These are phyloP conservation scores for Sphaerophoria taeniata DNA, from an alignment of 2,888 invertebrate genomes.

Conservation along the genomic window DNA sequence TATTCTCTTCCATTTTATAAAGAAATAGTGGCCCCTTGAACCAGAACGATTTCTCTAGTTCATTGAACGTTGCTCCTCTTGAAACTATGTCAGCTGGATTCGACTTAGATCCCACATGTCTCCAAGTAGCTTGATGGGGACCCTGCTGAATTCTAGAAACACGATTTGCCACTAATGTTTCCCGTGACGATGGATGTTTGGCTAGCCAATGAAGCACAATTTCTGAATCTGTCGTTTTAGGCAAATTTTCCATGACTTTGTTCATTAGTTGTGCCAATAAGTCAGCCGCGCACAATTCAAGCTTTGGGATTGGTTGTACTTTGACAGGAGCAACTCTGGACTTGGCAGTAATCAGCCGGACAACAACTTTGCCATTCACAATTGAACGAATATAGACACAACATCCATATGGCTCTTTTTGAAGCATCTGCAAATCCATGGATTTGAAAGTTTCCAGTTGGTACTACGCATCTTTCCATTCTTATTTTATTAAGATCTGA, in stretches of 20 bases:
- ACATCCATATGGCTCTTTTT: constrained; percentile 16
- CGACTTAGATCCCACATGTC: neutral
- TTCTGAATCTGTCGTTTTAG: constrained; percentile 13
- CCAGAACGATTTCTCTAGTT: too few relatives aligned
- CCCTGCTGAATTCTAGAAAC: neutral
- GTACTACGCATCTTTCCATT: neutral
- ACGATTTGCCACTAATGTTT: constrained; percentile 2
- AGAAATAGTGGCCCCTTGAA: constrained; percentile 15
- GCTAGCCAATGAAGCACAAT: constrained; percentile 31
- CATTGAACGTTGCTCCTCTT: too few relatives aligned
- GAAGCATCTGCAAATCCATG: constrained; percentile 36
- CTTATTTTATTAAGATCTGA: neutral
- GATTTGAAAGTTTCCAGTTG: neutral
- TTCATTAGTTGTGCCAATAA: too few relatives aligned
- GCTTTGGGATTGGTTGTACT: too few relatives aligned
- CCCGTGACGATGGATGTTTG: constrained; percentile 21
- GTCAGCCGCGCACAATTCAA: too few relatives aligned
- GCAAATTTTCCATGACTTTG: too few relatives aligned
- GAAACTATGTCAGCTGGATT: too few relatives aligned
- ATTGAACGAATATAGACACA: too few relatives aligned
- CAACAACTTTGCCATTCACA: too few relatives aligned
- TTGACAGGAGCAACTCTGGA: too few relatives aligned
- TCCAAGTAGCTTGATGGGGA: constrained; percentile 1
- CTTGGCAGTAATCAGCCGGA: too few relatives aligned
- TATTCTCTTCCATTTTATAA: neutral